These are phyloP conservation scores for Bujurquina vittata DNA, from an alignment of 2,113 vertebrate genomes.

Conservation along the genomic window DNA sequence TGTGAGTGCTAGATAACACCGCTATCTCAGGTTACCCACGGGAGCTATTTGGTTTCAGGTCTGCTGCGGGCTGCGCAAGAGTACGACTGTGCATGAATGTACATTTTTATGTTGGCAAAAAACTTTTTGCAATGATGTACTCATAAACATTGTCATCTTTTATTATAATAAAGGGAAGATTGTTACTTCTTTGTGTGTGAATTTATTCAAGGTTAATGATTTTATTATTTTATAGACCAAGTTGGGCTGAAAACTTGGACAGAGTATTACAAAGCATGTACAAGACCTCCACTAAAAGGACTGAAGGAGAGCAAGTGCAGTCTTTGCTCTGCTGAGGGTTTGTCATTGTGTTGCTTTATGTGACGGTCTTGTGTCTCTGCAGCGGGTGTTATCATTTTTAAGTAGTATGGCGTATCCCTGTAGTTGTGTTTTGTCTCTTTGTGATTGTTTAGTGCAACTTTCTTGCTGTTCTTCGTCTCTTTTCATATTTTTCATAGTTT, in stretches of 20 bases:
- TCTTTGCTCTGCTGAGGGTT: not conserved
- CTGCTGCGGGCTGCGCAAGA: not conserved
- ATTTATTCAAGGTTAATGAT: not conserved
- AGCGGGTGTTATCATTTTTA: not conserved
- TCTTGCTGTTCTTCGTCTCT: not conserved
- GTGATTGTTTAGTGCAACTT: not conserved
- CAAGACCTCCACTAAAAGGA: no score
- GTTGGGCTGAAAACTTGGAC: not conserved
- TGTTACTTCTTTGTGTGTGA: not conserved
- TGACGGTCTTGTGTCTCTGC: not conserved
- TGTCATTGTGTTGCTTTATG: not conserved
- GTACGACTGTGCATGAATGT: slow-evolving; percentile 37
- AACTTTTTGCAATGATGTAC: slow-evolving; percentile 41
- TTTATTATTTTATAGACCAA: not conserved
- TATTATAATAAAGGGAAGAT: slow-evolving; percentile 32
- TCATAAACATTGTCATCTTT: not conserved
- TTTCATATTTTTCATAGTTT: not conserved
- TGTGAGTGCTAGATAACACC: slow-evolving; percentile 23
- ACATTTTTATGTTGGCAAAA: slow-evolving; percentile 4
- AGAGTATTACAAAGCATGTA: not conserved
- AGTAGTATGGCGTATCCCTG: not conserved
- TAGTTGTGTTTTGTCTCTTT: not conserved
- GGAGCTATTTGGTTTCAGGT: slow-evolving; percentile 30
- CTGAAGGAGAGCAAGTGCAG: not conserved
- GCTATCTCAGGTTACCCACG: slow-evolving; percentile 49